Percentiles rank a stretch among this genome's conserved stretches.
These are phyloP conservation scores for Ceratoteleas bidentatus DNA, from an alignment of 1,140 invertebrate species.

Conservation along the genomic window DNA sequence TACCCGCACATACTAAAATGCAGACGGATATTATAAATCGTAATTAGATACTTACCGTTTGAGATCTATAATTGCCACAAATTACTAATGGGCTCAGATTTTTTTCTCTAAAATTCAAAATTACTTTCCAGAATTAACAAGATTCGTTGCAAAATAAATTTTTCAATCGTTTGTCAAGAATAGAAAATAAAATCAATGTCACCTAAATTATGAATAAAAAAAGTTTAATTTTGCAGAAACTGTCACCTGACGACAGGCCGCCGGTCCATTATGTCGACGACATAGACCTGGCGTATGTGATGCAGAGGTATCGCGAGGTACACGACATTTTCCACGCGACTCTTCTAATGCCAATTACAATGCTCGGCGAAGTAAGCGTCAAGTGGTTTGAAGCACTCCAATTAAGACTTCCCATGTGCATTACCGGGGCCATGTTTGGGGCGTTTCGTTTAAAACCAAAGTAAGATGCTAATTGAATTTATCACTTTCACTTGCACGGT, in stretches of 20 bases:
- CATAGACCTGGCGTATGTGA: conserved; percentile 95
- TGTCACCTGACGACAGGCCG: conserved; percentile 95
- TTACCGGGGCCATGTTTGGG: conserved; percentile 92
- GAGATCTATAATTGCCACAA: no score
- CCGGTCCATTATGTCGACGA: conserved; percentile 96
- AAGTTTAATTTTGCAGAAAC: conserved; percentile 83
- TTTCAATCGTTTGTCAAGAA: conserved; percentile 20
- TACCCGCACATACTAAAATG: no score
- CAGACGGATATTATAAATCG: no score
- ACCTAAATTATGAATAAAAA: no score
- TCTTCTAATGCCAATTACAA: conserved; percentile 96
- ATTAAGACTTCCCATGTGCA: conserved; percentile 94
- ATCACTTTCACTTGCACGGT: neutral
- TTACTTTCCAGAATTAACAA: no score
- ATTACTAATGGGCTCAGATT: no score
- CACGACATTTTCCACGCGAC: conserved; percentile 97
- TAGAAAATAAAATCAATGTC: no score
- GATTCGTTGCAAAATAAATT: neutral
- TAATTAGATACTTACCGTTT: no score
- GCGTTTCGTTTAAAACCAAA: conserved; percentile 90
- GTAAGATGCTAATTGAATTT: conserved; percentile 77
- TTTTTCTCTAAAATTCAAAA: neutral
- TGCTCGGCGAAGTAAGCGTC: conserved; percentile 96
- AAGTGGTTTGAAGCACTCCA: conserved; percentile 99
- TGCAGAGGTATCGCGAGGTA: conserved; percentile 97